Evolutionary conservation across 2,797 vertebrate species (phyloP).

Genomic region (Tympanoctomys barrerae): DNA sequence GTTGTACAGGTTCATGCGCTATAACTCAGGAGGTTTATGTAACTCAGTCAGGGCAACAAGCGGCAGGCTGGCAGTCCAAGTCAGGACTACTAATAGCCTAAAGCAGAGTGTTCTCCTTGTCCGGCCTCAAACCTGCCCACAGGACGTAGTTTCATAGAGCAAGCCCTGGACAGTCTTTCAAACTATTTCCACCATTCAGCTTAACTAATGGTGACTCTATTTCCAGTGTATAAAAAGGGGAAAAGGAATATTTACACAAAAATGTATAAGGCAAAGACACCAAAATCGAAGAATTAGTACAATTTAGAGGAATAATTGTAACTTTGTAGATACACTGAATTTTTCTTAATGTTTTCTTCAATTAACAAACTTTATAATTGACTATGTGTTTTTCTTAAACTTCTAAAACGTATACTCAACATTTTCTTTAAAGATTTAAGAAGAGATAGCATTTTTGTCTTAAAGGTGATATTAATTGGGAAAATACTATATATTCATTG

Average conservation of each 20-base stretch:
- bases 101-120: background rate
- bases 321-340: background rate
- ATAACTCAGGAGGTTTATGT: background rate
- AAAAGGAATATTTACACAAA: conserved; percentile 1
- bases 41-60: background rate
- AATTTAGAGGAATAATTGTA: background rate
- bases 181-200: background rate
- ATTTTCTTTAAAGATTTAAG: conserved; percentile 26
- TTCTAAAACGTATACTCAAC: conserved; percentile 29
- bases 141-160: background rate
- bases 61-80: background rate
- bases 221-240: background rate
- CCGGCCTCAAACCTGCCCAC: background rate
- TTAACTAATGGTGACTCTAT: background rate
- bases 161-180: background rate
- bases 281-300: background rate
- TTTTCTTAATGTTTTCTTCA: conserved; percentile 16
- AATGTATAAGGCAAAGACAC: background rate
- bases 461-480: background rate
- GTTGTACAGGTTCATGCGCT: background rate
- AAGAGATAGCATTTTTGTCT: background rate
- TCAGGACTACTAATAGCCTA: no score
- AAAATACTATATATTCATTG: background rate
- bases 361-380: background rate
- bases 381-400: background rate